phyloP scores from a whole-genome alignment of 2,888 invertebrate genomes.

The Ischnura elegans region DNA sequence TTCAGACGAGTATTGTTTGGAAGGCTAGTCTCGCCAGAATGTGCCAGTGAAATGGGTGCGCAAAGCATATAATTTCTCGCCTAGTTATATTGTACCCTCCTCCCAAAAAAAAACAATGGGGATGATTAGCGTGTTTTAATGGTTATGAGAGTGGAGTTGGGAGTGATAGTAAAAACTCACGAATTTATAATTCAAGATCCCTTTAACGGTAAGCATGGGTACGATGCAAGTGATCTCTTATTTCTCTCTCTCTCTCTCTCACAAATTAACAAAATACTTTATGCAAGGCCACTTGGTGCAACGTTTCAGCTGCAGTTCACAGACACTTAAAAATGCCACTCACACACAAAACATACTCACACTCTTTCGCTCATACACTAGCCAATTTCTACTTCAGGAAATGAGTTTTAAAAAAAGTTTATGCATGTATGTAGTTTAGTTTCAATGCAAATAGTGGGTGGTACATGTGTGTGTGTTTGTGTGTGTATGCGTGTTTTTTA shows the following conservation, averaged over 20 bases:
- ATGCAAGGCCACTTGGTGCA: constrained; percentile 53
- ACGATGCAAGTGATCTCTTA: neutral
- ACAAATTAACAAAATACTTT: constrained; percentile 28
- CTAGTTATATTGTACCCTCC: neutral
- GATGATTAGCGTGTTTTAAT: neutral
- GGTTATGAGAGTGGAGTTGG: neutral
- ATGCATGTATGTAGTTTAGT: neutral
- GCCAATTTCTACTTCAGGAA: neutral
- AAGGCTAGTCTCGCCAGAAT: constrained; percentile 51
- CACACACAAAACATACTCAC: neutral
- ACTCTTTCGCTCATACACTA: constrained; percentile 12
- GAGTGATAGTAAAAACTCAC: neutral
- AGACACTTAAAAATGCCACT: constrained; percentile 49
- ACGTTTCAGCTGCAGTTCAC: constrained; percentile 37
- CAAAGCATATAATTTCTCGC: constrained; percentile 40
- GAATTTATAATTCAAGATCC: constrained; percentile 1
- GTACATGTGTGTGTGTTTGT: neutral
- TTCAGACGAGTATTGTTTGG: constrained; percentile 58
- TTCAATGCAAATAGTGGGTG: neutral
- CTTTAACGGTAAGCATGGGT: constrained; percentile 36
- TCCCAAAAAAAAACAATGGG: neutral
- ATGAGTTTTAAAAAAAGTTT: neutral
- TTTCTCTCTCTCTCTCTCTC: no score
- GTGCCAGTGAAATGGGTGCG: constrained; percentile 56
- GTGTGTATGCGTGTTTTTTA: neutral